Evolutionary conservation across 2,888 invertebrate genomes (phyloP), one percentile per base, ranked within the genome.

Genomic region (Ichneumoninae sp.): DNA sequence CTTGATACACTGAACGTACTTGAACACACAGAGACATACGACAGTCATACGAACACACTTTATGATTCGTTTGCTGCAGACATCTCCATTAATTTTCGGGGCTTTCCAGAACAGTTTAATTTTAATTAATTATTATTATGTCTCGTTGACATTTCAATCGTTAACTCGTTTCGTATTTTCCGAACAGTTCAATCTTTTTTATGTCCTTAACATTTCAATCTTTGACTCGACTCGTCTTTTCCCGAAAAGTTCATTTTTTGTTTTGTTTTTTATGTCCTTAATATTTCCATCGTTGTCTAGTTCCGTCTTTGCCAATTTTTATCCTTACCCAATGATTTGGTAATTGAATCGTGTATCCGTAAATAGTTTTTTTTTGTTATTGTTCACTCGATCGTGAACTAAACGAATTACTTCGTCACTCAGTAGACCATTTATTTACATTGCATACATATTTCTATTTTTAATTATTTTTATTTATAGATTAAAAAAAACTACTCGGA

Each of bases 31-130:
- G 36, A 77, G 87, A 86, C 22, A 13, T 47, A 10, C 40, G 40
- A 40, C 36, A 74, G 85, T 87, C 88, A 88, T 81, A 85, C 40
- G 13, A 13, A 69, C 86, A 88, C 88, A 88, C 83, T 82, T 70
- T 65, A n/a, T 40, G 26, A 50, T 63, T 70, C 80, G 78, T 83
- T 77, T 82, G 40, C 69, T 74, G 79, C 79, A 60, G 74, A 83
- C 40, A 66, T n/a, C 33, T 63, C 26, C 50, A 65, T 44, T 26
- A 36, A n/a, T 52, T 88, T 71, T 87, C 84, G 88, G 88, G 88
- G 89, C 89, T 88, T 89, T 91, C 89, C 87, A 40, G 44, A 54
- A 47, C 22, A 50, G 68, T 40, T 80, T 40, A 36, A 1, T 66
- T 47, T 8, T 57, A 8, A 36, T 40, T 8, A 1, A 40, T 78